Base-by-base conservation (phyloP, 2,888 invertebrate genomes). In the Euproctis similis region DNA sequence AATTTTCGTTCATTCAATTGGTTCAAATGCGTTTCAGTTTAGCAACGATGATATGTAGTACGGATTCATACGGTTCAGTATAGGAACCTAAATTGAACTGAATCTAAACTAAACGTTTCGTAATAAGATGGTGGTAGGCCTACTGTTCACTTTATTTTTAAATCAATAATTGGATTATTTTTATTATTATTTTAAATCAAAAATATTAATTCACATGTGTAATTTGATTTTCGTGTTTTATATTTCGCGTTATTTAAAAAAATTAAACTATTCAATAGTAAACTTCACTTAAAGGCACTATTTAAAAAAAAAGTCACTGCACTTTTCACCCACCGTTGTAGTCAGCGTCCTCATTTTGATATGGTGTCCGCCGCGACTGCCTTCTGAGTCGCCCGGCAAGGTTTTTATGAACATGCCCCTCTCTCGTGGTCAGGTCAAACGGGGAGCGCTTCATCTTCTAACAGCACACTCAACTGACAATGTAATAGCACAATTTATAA, bases 341-440 rank as follows among this genome's bases (percentile, higher is more conserved):
- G 71, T 61, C 62, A 75, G 70, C 69, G 72, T 67, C 66, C 77
- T 73, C 78, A 78, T 78, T 56, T 66, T 67, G 66, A 46, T 45
- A 55, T 59, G 68, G 60, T 63, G 57, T 49, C 58, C 65, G 62
- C 64, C 62, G 66, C 68, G 73, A 77, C 77, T 78, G 76, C 39
- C 56, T 38, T 24, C 31, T 31, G 24, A 33, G 31, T 40, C 48
- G 28, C 20, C 10, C 53, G 57, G 60, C 59, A 36, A 39, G 58
- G 58, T 68, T 70, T 74, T 66, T 78, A 78, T 73, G 39, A 63
- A 54, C 38, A 21, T 46, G 53, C 77, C 74, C 77, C 75, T 71
- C 75, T 68, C 72, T 59, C 31, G 31, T 28, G 29, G 27, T 31
- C 20, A 24, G 31, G 35, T 34, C 34, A 43, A 24, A 34, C 26